phyloP scores from a whole-genome alignment of 2,888 invertebrate genomes.

The Zygaena filipendulae region DNA sequence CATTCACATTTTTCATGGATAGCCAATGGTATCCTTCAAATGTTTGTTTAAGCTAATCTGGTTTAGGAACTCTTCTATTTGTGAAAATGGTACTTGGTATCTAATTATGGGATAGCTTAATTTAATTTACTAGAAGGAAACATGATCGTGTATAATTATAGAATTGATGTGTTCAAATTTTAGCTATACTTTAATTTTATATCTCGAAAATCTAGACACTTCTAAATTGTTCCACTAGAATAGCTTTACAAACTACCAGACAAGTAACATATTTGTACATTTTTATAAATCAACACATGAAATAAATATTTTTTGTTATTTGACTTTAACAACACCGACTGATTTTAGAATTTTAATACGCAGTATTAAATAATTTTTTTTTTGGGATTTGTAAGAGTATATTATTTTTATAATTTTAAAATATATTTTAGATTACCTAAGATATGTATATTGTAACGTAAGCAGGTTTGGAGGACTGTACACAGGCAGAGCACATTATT shows the following conservation, averaged over 20 bases:
- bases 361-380: conserved; percentile 59
- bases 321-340: conserved; percentile 50
- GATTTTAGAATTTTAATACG: conserved; percentile 57
- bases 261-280: conserved; percentile 26
- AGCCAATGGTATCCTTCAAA: too few species aligned
- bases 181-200: conserved; percentile 30
- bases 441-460: conserved; percentile 29
- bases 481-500: conserved; percentile 26
- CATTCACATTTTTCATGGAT: too few species aligned
- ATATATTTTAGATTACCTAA: conserved; percentile 29
- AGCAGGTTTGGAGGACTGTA: conserved; percentile 37
- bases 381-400: conserved; percentile 47
- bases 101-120: too few species aligned
- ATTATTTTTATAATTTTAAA: conserved; percentile 56
- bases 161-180: conserved; percentile 41
- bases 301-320: conserved; percentile 32
- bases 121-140: too few species aligned
- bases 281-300: conserved; percentile 23
- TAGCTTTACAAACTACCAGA: conserved; percentile 30
- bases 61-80: too few species aligned
- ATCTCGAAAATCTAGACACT: conserved; percentile 23
- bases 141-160: too few species aligned
- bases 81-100: too few species aligned
- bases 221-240: conserved; percentile 28
- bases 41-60: too few species aligned